Percentiles rank a stretch among this genome's conserved stretches.
Evolutionary conservation across 2,797 vertebrate genomes (phyloP).

Genomic region (Pogoniulus pusillus): DNA sequence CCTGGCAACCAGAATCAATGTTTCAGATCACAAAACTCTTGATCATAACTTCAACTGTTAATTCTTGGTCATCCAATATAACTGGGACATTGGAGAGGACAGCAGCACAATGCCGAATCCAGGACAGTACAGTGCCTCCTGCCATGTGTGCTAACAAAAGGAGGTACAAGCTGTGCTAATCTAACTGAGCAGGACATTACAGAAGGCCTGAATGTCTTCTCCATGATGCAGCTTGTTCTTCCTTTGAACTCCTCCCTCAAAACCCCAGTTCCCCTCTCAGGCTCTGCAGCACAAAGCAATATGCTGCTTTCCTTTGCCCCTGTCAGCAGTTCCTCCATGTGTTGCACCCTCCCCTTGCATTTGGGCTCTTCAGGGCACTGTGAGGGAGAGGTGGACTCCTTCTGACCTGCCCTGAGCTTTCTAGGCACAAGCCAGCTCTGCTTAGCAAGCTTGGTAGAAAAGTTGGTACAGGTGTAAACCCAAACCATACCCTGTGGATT

Average conservation of each 20-base stretch:
- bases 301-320: background rate
- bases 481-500: background rate
- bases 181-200: background rate
- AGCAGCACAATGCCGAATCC: background rate
- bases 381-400: fast-evolving
- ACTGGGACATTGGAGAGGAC: background rate
- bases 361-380: background rate
- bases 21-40: background rate
- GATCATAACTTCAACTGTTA: background rate
- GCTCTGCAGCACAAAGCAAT: background rate
- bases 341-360: background rate
- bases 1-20: background rate
- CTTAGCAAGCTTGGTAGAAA: background rate
- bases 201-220: background rate
- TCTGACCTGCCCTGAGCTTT: background rate
- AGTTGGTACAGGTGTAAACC: background rate
- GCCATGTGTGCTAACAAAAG: background rate
- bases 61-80: background rate
- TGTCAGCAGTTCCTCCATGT: background rate
- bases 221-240: background rate
- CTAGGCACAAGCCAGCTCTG: background rate
- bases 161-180: background rate
- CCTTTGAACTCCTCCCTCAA: background rate
- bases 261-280: background rate
- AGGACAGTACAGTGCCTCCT: constrained; percentile 18